Evolutionary conservation across 2,888 invertebrate species (phyloP).

Genomic region (Deilephila porcellus): DNA sequence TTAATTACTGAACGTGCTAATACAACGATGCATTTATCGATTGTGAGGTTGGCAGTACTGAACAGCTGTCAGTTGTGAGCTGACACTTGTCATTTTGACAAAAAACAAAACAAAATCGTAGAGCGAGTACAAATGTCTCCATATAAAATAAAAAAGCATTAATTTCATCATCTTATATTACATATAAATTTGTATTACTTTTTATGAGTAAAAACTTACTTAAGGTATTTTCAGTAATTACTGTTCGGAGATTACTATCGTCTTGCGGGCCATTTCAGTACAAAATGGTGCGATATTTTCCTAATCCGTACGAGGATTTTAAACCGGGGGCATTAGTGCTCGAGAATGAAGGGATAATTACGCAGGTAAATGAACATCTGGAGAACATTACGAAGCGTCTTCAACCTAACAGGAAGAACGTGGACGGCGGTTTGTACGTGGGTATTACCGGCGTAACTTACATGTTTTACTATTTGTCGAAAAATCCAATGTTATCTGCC

Average conservation of each 20-base stretch:
- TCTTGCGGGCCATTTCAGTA: conserved; percentile 43
- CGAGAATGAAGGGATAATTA: conserved; percentile 54
- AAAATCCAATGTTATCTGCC: conserved; percentile 77
- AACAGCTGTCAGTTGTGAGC: not conserved
- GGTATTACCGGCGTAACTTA: conserved; percentile 89
- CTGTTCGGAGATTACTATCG: conserved; percentile 49
- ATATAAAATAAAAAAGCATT: not conserved
- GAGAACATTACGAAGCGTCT: conserved; percentile 66
- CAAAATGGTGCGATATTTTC: conserved; percentile 76
- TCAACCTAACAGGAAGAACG: conserved; percentile 70
- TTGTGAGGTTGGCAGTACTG: not conserved
- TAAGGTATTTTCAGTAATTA: conserved; percentile 24
- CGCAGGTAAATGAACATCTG: conserved; percentile 64
- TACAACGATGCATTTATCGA: not conserved
- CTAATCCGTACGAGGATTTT: conserved; percentile 69
- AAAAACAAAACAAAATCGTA: conserved; percentile 10
- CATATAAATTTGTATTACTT: not conserved
- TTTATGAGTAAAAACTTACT: conserved; percentile 23
- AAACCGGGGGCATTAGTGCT: conserved; percentile 48
- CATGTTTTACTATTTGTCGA: conserved; percentile 89
- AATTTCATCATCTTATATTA: not conserved
- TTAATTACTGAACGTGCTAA: not conserved
- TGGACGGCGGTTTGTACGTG: conserved; percentile 87
- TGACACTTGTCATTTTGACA: not conserved
- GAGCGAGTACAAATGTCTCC: not conserved